Evolutionary conservation across 2,113 vertebrate genomes (phyloP), one percentile per base, ranked within the genome.

Genomic region (Tichodroma muraria): DNA sequence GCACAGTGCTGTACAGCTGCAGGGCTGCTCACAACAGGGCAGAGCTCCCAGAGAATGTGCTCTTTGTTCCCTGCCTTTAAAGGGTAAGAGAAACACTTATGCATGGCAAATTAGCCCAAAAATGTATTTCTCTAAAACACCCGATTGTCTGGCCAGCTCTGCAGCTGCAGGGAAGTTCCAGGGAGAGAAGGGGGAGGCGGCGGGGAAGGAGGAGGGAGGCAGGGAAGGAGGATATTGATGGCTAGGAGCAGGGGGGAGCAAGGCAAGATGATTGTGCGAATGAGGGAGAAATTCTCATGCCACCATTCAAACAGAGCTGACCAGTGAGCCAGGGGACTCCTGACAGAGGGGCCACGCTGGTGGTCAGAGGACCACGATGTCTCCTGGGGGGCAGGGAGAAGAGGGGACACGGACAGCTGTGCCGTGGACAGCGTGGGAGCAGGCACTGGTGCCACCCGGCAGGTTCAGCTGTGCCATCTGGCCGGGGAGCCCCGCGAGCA

Each of bases 101-200:
- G 98, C 98, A 98, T 98, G 97, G 98, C 97, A 98, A 98, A 98
- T 98, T 98, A 98, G 98, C 97, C 98, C 98, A 97, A 98, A 98
- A 98, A 98, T 98, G 98, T 98, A 98, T 98, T 98, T 98, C 98
- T 98, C 97, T 98, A 98, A 98, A 98, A 97, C 98, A 98, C 98
- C 96, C 98, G 92, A 98, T 98, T 98, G 98, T 98, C 98, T 98
- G 96, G 96, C 96, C 96, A 97, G 97, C 97, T 97, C 97, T 98
- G 98, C 98, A 98, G 98, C 98, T 98, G 98, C 98, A 97, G 97
- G 98, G 97, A 98, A 98, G 97, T 97, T 98, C 97, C 97, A 98
- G 96, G 84, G 97, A 97, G 97, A 93, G 52, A 70, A 96, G 95
- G 96, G 97, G 97, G 96, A 97, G 96, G 97, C 25, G 19, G 93